These are phyloP conservation scores for Hypolimnas misippus DNA, from an alignment of 2,888 invertebrate species.

Conservation along the genomic window DNA sequence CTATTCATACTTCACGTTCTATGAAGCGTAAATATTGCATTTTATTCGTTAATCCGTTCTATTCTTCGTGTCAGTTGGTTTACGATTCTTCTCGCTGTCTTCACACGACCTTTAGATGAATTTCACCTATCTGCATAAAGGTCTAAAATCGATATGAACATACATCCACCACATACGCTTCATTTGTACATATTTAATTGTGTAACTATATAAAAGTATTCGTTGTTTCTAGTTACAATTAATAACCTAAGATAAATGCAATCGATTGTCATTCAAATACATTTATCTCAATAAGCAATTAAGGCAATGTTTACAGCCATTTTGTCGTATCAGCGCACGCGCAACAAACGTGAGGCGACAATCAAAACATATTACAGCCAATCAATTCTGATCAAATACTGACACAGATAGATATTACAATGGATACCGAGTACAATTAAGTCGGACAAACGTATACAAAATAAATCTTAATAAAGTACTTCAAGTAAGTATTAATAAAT, in stretches of 20 bases:
- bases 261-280: constrained; percentile 21
- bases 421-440: constrained; percentile 25
- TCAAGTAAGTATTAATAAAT: constrained; percentile 8
- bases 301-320: constrained; percentile 19
- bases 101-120: neutral
- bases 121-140: neutral
- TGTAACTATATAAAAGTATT: neutral
- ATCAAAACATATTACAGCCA: constrained; percentile 51
- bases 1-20: constrained; percentile 23
- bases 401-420: constrained; percentile 31
- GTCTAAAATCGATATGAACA: no score
- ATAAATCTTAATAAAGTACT: constrained; percentile 25
- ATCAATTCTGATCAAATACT: constrained; percentile 38
- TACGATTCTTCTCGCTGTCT: constrained; percentile 10
- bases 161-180: no score
- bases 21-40: constrained; percentile 26
- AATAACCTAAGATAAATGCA: constrained; percentile 1
- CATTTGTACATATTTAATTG: neutral
- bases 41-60: constrained; percentile 19
- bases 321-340: constrained; percentile 49
- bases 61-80: constrained; percentile 4
- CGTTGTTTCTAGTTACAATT: neutral
- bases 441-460: constrained; percentile 14
- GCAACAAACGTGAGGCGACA: constrained; percentile 51
- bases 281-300: constrained; percentile 25